Evolutionary conservation across 2,113 vertebrate genomes (phyloP).

Genomic region (Prochilodus magdalenae): DNA sequence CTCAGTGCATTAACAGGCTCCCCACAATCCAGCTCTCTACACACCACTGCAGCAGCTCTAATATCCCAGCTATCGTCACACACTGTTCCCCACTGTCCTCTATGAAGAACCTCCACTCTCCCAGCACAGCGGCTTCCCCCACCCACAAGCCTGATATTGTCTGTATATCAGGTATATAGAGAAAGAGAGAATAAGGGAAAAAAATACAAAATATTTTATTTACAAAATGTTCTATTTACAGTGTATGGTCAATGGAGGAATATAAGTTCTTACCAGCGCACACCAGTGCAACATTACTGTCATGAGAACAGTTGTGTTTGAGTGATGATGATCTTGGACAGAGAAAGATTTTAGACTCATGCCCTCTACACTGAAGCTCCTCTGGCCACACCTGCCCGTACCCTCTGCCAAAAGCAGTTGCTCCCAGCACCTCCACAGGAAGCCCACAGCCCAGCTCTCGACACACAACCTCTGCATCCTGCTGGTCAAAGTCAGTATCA

Average conservation of each 20-base stretch:
- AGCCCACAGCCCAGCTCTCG: slow-evolving; percentile 29
- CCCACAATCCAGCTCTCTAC: slow-evolving; percentile 58
- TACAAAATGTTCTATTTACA: no score
- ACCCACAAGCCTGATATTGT: slow-evolving; percentile 30
- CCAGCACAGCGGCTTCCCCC: slow-evolving; percentile 40
- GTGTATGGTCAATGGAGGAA: no score
- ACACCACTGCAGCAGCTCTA: slow-evolving; percentile 53
- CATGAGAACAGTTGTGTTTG: slow-evolving; percentile 21
- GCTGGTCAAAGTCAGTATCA: slow-evolving; percentile 49
- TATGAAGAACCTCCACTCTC: slow-evolving; percentile 39
- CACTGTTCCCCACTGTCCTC: slow-evolving; percentile 33
- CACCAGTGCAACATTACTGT: slow-evolving; percentile 37
- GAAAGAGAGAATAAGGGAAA: not conserved
- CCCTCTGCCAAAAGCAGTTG: slow-evolving; percentile 30
- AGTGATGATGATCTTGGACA: slow-evolving; percentile 17
- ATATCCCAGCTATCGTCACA: slow-evolving; percentile 53
- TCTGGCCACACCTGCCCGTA: slow-evolving; percentile 35
- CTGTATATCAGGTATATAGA: not conserved
- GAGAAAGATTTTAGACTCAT: slow-evolving; percentile 5
- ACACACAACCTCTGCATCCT: slow-evolving; percentile 46
- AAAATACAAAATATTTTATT: no score
- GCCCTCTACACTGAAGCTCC: slow-evolving; percentile 40
- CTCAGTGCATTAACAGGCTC: not conserved
- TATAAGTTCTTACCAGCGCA: slow-evolving; percentile 29
- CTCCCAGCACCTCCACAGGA: slow-evolving; percentile 29